Base-by-base conservation (phyloP, 1,140 invertebrate genomes). In the Drosophila sp. region DNA sequence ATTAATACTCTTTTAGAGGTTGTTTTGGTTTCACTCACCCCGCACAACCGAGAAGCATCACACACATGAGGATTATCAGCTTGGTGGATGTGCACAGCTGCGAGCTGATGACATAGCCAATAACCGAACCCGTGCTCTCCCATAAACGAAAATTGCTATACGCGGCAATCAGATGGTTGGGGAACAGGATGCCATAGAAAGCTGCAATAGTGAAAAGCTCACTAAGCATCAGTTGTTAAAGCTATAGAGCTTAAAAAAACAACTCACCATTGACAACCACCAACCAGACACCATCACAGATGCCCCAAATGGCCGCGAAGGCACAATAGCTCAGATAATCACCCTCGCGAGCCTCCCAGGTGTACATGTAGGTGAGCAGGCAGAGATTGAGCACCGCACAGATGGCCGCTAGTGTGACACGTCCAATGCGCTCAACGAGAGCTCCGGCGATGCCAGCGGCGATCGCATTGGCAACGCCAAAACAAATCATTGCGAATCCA, bases 61-160 rank as follows among this genome's bases (percentile, higher is more conserved):
- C 92, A 6, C 93, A 94, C 48, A 97, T 93, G 0, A 98, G 92
- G 16, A 97, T 93, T 77, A 95, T 95, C 0, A 98, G 90, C 82
- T 97, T 98, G 36, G 92, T 93, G 64, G 94, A 93, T 0, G 96
- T 96, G 87, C 96, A 97, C 9, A 97, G 92, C 80, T 95, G 96
- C 2, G 96, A 95, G 40, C 95, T 96, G 16, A 95, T 94, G 4
- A 94, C 93, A 75, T 97, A 98, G 8, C 96, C 95, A 53, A 98
- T 94, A 6, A 98, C 96, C 48, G 97, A 97, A 40, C 98, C 98
- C 4, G 97, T 94, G 7, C 97, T 95, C 91, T 98, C 97, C 96
- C 97, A 97, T 34, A 99, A 92, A 9, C 97, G 94, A 91, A 98
- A 98, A 91, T 98, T 98, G 65, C 97, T 97, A 91, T 98, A 98